Evolutionary conservation across 2,113 vertebrate genomes (phyloP), one percentile per base, ranked within the genome.

Genomic region (Campylorhamphus procurvoides): DNA sequence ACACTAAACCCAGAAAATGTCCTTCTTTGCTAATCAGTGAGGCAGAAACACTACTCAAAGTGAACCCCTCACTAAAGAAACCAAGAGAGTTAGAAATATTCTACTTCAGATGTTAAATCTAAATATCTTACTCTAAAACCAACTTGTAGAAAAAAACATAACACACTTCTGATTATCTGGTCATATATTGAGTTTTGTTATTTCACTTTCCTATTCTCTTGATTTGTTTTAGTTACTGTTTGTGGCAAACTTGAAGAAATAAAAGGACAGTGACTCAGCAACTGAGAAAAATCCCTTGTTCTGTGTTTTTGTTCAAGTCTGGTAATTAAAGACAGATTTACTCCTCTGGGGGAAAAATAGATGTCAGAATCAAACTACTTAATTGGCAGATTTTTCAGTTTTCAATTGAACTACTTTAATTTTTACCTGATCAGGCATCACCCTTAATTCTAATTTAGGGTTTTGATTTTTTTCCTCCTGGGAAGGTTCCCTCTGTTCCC

Each of bases 401-500:
- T 86, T 90, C 62, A 95, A 71, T 29, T 62, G 46, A 94, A 87
- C 37, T 84, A 56, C 69, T 76, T 87, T 63, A 79, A 63, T 87
- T 91, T 89, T 93, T 86, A 79, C 62, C 62, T 93, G 58, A 87
- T 73, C 46, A 62, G 55, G 42, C 39, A 87, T 76, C 33, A 10
- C 19, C 24, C 29, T 84, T 69, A 17, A 75, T 96, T 89, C 90
- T 91, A 59, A 84, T 89, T 88, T 75, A 31, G 31, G 53, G 4
- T 10, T 27, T 62, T 75, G n/a, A 6, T 87, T 68, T 46, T 6
- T 87, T 90, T 77, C 72, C 24, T 82, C 69, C 75, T 90, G 73
- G 64, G 89, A 94, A 95, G 56, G 52, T 59, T 72, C 63, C 71
- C 55, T 91, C 78, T 88, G 71, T n/a, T 88, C 72, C 81, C 40